phyloP scores from a whole-genome alignment of 2,113 vertebrate genomes.

The Anoplopoma fimbria region DNA sequence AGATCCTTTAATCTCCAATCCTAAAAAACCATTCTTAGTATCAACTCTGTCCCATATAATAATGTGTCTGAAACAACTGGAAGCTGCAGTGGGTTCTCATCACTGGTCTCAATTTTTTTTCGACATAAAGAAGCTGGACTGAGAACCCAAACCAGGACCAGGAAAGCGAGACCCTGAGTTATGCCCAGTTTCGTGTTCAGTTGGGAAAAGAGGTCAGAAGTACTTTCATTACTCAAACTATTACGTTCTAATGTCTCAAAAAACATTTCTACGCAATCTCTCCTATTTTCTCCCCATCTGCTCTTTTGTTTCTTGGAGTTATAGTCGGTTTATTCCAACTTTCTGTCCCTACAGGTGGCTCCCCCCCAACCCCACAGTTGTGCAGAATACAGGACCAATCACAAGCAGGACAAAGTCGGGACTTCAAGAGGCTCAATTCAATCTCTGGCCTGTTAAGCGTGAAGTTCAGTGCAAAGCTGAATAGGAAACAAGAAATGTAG shows the following conservation, averaged over 20 bases:
- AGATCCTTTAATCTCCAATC: not conserved
- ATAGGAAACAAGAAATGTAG: not conserved
- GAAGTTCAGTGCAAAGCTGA: not conserved
- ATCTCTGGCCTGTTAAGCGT: not conserved
- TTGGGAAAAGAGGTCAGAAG: conserved; percentile 21
- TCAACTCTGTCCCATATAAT: not conserved
- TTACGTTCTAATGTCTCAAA: not conserved
- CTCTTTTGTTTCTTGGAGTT: not conserved
- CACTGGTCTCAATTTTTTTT: not conserved
- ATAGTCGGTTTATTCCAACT: not conserved
- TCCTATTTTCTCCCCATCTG: not conserved
- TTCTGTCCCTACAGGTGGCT: not conserved
- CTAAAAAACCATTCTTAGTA: not conserved
- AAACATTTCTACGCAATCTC: not conserved
- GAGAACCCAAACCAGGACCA: not conserved
- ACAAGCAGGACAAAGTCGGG: too few species aligned
- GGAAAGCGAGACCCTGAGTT: not conserved
- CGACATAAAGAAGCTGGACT: not conserved
- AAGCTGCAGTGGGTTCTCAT: not conserved
- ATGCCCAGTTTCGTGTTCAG: not conserved
- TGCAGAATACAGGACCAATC: not conserved
- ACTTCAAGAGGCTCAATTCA: not conserved
- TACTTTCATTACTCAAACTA: conserved; percentile 1
- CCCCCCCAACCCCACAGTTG: not conserved
- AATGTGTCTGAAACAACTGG: not conserved